Percentiles rank a stretch among this genome's conserved stretches.
phyloP scores from a whole-genome alignment of 2,113 vertebrate species.

The Uropsilus gracilis region DNA sequence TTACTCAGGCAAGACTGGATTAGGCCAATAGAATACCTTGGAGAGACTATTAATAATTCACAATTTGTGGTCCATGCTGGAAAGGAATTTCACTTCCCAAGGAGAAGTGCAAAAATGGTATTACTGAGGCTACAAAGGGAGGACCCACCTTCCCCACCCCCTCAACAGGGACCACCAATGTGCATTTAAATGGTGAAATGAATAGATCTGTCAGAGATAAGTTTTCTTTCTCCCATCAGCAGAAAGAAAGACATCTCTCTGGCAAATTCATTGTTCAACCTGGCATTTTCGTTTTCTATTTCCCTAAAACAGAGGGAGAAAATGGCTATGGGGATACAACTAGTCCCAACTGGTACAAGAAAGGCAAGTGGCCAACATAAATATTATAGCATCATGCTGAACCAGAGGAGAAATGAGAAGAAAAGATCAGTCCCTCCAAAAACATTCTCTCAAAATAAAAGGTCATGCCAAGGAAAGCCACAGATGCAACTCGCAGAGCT shows the following conservation, averaged over 20 bases:
- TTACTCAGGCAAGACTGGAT: constrained; percentile 39
- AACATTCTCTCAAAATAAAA: constrained; percentile 72
- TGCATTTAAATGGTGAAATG: not conserved
- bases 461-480: constrained; percentile 67
- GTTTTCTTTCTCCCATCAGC: constrained; percentile 46
- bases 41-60: constrained; percentile 62
- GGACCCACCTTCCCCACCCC: not conserved
- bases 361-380: constrained; percentile 72
- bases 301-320: constrained; percentile 32
- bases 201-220: not conserved
- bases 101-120: constrained; percentile 26
- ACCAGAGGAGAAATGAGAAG: constrained; percentile 57
- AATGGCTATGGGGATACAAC: constrained; percentile 41
- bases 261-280: constrained; percentile 53
- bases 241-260: constrained; percentile 57
- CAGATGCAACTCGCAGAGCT: constrained; percentile 51
- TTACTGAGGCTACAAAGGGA: not conserved
- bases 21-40: constrained; percentile 19
- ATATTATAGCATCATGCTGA: constrained; percentile 63
- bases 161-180: not conserved
- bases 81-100: constrained; percentile 65
- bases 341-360: constrained; percentile 55
- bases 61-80: constrained; percentile 36
- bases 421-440: constrained; percentile 64
- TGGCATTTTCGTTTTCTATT: constrained; percentile 68